Conservation (phyloP, 2,888 invertebrate species). For the Nowickia ferox region DNA sequence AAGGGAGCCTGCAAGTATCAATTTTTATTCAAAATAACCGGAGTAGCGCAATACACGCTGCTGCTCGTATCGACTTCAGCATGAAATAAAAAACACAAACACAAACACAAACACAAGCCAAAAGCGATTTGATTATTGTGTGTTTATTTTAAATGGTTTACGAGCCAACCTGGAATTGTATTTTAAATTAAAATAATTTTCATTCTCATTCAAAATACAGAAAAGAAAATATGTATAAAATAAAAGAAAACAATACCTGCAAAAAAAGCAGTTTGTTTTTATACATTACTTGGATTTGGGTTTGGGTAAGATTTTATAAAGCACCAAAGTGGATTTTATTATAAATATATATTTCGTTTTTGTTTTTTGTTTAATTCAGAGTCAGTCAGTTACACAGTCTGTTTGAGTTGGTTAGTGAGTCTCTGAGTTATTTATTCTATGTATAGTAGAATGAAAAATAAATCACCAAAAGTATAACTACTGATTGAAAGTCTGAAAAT, state of each 20-base stretch:
- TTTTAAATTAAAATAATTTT: constrained; percentile 71
- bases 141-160: constrained; percentile 63
- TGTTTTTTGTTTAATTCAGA: constrained; percentile 1
- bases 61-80: not conserved
- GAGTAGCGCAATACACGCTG: too few species aligned
- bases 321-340: constrained; percentile 42
- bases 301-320: constrained; percentile 52
- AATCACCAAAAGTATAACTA: constrained; percentile 24
- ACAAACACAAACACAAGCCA: not conserved
- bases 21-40: too few species aligned
- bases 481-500: constrained; percentile 45
- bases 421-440: constrained; percentile 35
- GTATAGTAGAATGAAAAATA: constrained; percentile 30
- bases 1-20: too few species aligned
- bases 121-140: constrained; percentile 28
- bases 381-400: constrained; percentile 15
- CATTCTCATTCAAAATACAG: constrained; percentile 44
- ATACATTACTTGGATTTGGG: constrained; percentile 24
- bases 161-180: constrained; percentile 62
- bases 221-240: not conserved
- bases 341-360: not conserved
- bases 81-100: not conserved
- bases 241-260: not conserved
- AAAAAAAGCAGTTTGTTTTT: constrained; percentile 28
- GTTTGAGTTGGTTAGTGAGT: constrained; percentile 18